Conservation (phyloP, 64 coral and sea anemone species). For the Montipora efflorescens region DNA sequence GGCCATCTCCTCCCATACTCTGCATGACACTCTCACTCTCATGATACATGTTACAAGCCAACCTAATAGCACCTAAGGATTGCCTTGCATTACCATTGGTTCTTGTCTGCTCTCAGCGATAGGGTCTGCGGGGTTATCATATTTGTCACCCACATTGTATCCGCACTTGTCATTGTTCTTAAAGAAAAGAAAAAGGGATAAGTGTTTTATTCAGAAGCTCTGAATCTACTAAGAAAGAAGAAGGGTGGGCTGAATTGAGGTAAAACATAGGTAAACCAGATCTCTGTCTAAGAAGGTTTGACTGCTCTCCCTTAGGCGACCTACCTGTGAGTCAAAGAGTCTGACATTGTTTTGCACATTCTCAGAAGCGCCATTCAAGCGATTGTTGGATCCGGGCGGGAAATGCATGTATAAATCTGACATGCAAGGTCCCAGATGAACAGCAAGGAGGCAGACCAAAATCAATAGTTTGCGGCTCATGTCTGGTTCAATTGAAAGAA, state of each 20-base stretch:
- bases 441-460: not conserved
- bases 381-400: conserved; percentile 22
- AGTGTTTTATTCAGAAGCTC: not conserved
- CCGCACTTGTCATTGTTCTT: conserved; percentile 3
- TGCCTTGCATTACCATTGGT: too few species aligned
- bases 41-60: too few species aligned
- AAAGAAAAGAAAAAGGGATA: not conserved
- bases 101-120: too few species aligned
- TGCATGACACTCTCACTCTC: too few species aligned
- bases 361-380: not conserved
- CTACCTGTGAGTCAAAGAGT: conserved; percentile 19
- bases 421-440: not conserved
- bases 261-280: too few species aligned
- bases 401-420: conserved; percentile 11
- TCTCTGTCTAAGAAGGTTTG: too few species aligned
- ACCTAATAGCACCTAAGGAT: too few species aligned
- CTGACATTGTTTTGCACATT: not conserved
- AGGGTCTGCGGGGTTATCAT: not conserved
- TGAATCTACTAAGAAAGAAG: not conserved
- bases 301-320: too few species aligned
- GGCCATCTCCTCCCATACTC: too few species aligned
- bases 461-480: not conserved
- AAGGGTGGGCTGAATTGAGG: too few species aligned
- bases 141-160: conserved; percentile 6
- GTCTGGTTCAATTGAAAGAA: too few species aligned